Conservation (phyloP, 2,797 vertebrate species). For the Phrynocephalus vlangalii region DNA sequence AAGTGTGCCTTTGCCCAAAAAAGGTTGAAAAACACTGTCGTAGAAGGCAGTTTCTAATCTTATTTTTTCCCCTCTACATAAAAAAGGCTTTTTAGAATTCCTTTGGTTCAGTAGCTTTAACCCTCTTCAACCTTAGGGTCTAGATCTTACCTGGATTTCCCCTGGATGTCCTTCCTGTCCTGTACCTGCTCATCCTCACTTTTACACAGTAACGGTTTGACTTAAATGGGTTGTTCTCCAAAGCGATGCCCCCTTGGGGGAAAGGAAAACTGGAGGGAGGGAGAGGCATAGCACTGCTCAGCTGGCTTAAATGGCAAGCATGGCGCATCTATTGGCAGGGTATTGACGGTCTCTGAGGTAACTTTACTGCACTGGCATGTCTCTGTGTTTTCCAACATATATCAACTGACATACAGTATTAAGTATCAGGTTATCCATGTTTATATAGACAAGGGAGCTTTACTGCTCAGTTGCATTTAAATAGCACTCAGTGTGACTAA, state of each 20-base stretch:
- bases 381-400: conserved; percentile 53
- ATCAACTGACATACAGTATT: conserved; percentile 57
- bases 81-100: conserved; percentile 79
- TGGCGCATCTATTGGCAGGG: conserved; percentile 64
- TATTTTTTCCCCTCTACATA: conserved; percentile 66
- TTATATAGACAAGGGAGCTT: conserved; percentile 66
- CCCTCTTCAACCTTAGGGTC: conserved; percentile 56
- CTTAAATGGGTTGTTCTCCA: conserved; percentile 72
- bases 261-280: conserved; percentile 73
- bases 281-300: conserved; percentile 68
- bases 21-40: too few species aligned
- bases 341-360: conserved; percentile 65
- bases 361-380: conserved; percentile 44
- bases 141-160: conserved; percentile 77
- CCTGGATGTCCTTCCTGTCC: conserved; percentile 60
- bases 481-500: conserved; percentile 74
- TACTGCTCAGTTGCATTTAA: conserved; percentile 66
- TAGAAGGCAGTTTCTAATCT: conserved; percentile 82
- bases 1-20: too few species aligned
- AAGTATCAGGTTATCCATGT: conserved; percentile 62
- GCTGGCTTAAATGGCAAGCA: conserved; percentile 69
- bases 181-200: conserved; percentile 62
- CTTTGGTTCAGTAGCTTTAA: conserved; percentile 77
- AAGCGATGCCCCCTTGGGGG: conserved; percentile 71
- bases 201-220: conserved; percentile 74